Conservation (phyloP, 2,888 invertebrate genomes). For the Dryobotodes eremita region DNA sequence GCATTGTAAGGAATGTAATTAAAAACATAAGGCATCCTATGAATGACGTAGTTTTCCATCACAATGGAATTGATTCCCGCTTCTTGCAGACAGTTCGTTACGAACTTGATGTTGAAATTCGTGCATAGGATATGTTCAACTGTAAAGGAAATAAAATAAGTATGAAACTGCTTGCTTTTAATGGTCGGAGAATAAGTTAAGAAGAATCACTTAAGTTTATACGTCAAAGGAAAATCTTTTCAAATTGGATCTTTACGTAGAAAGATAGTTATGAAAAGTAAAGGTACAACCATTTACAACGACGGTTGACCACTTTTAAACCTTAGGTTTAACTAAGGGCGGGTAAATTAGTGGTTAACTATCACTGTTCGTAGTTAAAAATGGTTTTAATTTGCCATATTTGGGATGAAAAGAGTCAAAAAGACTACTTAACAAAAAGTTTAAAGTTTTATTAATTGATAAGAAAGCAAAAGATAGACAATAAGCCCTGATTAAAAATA, state of each 20-base stretch:
- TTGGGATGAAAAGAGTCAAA: neutral
- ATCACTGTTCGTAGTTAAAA: too few species aligned
- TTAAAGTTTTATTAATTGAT: neutral
- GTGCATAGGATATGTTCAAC: slow-evolving; percentile 73
- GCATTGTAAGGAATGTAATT: slow-evolving; percentile 55
- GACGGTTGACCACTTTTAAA: too few species aligned
- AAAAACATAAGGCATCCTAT: slow-evolving; percentile 64
- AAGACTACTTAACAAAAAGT: neutral
- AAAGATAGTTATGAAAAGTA: too few species aligned
- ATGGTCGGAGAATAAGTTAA: neutral
- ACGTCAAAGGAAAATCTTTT: neutral
- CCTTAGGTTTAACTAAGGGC: too few species aligned
- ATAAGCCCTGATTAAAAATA: neutral
- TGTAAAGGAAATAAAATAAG: slow-evolving; percentile 59
- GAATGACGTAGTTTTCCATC: slow-evolving; percentile 59
- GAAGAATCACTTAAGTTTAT: neutral
- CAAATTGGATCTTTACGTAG: too few species aligned
- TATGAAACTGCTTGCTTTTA: neutral
- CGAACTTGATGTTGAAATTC: slow-evolving; percentile 64
- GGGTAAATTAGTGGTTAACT: too few species aligned
- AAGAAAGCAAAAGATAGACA: neutral
- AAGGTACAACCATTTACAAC: too few species aligned
- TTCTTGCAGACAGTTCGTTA: slow-evolving; percentile 67
- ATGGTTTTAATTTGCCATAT: too few species aligned
- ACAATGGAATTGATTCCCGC: slow-evolving; percentile 47